Evolutionary conservation across 1,140 invertebrate genomes (phyloP).

Genomic region (Drosophila novamexicana): DNA sequence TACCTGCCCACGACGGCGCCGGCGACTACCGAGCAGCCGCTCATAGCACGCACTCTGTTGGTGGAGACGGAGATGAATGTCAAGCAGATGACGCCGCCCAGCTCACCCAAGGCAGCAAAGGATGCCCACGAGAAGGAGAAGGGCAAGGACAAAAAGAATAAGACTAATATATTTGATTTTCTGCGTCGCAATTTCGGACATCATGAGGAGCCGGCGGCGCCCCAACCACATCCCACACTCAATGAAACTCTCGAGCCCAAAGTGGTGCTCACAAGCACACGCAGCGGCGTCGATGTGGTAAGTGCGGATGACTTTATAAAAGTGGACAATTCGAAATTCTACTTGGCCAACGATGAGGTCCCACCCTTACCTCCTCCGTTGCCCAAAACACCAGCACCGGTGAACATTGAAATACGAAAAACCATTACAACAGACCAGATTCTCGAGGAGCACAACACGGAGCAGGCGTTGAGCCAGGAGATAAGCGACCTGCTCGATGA

Average conservation of each 20-base stretch:
- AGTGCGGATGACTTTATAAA: slow-evolving; percentile 61
- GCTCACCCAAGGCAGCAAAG: slow-evolving; percentile 36
- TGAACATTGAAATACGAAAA: slow-evolving; percentile 76
- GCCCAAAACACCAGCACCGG: slow-evolving; percentile 73
- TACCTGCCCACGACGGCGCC: slow-evolving; percentile 38
- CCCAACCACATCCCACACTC: slow-evolving; percentile 49
- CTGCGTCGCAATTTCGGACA: slow-evolving; percentile 77
- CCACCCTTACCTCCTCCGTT: slow-evolving; percentile 58
- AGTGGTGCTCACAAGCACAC: slow-evolving; percentile 71
- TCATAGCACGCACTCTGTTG: slow-evolving; percentile 70
- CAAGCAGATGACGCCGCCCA: slow-evolving; percentile 56
- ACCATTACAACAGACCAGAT: slow-evolving; percentile 78
- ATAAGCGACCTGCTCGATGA: slow-evolving; percentile 81
- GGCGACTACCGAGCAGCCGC: slow-evolving; percentile 35
- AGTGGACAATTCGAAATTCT: slow-evolving; percentile 81
- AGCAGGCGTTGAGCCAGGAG: slow-evolving; percentile 72
- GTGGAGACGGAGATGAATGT: slow-evolving; percentile 81
- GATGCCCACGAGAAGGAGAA: slow-evolving; percentile 5
- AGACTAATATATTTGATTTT: slow-evolving; percentile 81
- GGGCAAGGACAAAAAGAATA: slow-evolving; percentile 72
- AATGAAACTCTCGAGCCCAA: slow-evolving; percentile 71
- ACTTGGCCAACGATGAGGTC: slow-evolving; percentile 58
- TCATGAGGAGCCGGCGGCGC: slow-evolving; percentile 51
- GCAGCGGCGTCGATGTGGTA: slow-evolving; percentile 71
- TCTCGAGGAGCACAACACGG: slow-evolving; percentile 68